A percentile compares a stretch with the other conserved stretches of the same genome.
Conservation (phyloP, 2,888 invertebrate species). For the Diaperis boleti region DNA sequence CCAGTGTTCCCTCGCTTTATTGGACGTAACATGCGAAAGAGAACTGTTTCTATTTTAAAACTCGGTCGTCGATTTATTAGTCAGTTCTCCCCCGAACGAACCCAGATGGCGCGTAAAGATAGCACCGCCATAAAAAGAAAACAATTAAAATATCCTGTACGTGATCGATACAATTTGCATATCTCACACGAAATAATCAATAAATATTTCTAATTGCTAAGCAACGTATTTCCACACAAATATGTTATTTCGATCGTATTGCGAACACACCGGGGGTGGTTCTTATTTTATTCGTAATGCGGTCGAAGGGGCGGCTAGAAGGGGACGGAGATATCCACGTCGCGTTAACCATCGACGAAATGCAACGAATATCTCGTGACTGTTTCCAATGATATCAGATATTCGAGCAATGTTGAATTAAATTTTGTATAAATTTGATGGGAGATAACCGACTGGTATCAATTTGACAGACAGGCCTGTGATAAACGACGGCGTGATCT, state of each 20-base stretch:
- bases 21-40: no score
- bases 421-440: constrained; percentile 66
- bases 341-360: constrained; percentile 13
- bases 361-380: constrained; percentile 58
- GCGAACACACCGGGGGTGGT: neutral
- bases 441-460: constrained; percentile 58
- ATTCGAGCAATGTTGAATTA: constrained; percentile 63
- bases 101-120: constrained; percentile 5
- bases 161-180: constrained; percentile 58
- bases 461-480: constrained; percentile 58
- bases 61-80: no score
- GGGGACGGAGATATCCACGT: constrained; percentile 24
- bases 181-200: constrained; percentile 58
- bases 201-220: constrained; percentile 62
- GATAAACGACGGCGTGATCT: constrained; percentile 51
- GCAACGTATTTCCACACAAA: constrained; percentile 63
- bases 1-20: no score
- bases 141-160: constrained; percentile 45
- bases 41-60: no score
- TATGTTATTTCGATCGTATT: constrained; percentile 51
- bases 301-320: neutral
- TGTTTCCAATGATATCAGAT: constrained; percentile 64
- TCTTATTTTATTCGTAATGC: neutral
- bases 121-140: constrained; percentile 39
- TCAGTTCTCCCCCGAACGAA: no score